These are phyloP conservation scores for Thera obeliscata DNA, from an alignment of 2,888 invertebrate genomes.

Conservation along the genomic window DNA sequence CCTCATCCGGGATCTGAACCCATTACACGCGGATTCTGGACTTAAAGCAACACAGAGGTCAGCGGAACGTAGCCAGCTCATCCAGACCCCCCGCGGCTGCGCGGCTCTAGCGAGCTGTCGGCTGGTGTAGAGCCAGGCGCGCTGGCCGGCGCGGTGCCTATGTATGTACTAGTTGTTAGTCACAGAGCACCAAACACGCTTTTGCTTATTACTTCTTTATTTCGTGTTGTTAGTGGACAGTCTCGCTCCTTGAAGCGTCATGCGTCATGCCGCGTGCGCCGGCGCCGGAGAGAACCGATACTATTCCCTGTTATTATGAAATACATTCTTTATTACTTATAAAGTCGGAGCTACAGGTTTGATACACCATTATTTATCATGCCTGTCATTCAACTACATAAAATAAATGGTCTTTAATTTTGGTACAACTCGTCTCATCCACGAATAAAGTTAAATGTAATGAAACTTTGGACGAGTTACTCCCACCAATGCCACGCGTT, in stretches of 20 bases:
- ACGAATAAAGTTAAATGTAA: no score
- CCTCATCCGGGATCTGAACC: conserved; percentile 18
- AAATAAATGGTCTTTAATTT: no score
- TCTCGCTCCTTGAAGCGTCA: conserved; percentile 3
- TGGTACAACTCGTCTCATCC: no score
- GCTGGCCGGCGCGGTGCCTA: conserved; percentile 4
- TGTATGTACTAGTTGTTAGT: no score
- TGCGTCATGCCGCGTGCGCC: no score
- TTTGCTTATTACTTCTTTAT: no score
- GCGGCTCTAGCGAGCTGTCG: not conserved
- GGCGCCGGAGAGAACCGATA: conserved; percentile 12
- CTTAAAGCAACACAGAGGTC: conserved; percentile 25
- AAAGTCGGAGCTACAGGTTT: no score
- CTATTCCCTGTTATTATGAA: conserved; percentile 7
- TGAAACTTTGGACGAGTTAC: no score
- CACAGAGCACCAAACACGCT: no score
- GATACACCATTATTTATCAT: no score
- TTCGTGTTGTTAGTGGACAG: conserved; percentile 14
- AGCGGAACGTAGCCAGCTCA: conserved; percentile 16
- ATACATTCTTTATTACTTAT: not conserved
- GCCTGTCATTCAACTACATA: no score
- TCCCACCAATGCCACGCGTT: no score
- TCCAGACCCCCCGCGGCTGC: conserved; percentile 1
- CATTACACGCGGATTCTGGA: conserved; percentile 33
- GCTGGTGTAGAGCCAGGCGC: conserved; percentile 2